phyloP scores from a whole-genome alignment of 2,888 invertebrate genomes.

The Protophormia terraenovae region DNA sequence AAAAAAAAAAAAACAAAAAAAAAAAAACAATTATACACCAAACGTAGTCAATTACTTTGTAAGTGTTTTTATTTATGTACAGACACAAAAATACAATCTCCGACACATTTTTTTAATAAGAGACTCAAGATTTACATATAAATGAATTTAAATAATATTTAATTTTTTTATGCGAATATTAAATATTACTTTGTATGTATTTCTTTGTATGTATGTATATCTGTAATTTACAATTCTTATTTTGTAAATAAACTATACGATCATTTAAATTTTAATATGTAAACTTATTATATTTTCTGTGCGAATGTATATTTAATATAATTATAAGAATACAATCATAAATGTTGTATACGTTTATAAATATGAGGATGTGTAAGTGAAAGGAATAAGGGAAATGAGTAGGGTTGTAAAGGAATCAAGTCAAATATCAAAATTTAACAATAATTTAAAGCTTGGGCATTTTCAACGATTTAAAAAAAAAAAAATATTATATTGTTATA shows the following conservation, averaged over 20 bases:
- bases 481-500: too few relatives aligned
- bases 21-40: not conserved
- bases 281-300: not conserved
- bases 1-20: not conserved
- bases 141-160: not conserved
- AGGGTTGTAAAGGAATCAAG: not conserved
- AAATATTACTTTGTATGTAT: not conserved
- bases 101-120: not conserved
- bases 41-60: constrained; percentile 16
- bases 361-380: too few relatives aligned
- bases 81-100: not conserved
- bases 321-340: constrained; percentile 17
- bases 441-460: too few relatives aligned
- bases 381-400: not conserved
- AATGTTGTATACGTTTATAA: not conserved
- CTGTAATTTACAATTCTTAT: not conserved
- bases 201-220: too few relatives aligned
- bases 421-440: too few relatives aligned
- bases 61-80: constrained; percentile 12
- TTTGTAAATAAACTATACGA: constrained; percentile 38
- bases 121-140: not conserved
- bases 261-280: not conserved
- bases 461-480: too few relatives aligned
- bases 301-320: constrained; percentile 14
- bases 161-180: not conserved